Base-by-base conservation (phyloP, 92 coral and sea anemone species). In the Parazoanthus swiftii region DNA sequence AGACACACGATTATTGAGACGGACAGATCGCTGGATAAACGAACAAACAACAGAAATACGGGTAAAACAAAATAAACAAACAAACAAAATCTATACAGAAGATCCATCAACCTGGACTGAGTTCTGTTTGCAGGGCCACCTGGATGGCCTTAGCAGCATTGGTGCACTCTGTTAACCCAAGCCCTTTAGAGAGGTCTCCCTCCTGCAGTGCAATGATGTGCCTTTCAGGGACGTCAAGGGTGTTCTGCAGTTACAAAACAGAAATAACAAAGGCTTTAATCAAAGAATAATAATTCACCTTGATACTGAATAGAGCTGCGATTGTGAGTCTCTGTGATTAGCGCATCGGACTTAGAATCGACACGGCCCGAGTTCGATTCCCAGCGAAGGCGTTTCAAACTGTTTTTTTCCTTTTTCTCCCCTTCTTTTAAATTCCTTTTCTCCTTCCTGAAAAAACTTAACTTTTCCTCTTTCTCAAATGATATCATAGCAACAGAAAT, bases 201-300 rank as follows among this genome's bases (percentile, higher is more conserved):
- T 92, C 89, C 67, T 95, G 89, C 72, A 97, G 90, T 42, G 95
- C 93, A 25, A 75, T 74, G 38, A 97, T 89, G 88, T 95, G 95
- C 39, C 96, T 91, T 82, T 95, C 99, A 76, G 97, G 97, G 39
- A 97, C 95, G 85, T 95, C 98, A 73, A 97, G 91, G 54, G 81
- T 85, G 79, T 85, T 81, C 99, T 95, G 46, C n/a, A 80, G 0
- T 26, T 23, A 56, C 3, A 79, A 33, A 63, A 77, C 15, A 63
- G 14, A 18, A 56, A 82, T 33, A 33, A 38, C 6, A 70, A 18
- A 8, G 83, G 13, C 1, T 7, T 14, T 3, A 54, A 14, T 2
- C 18, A 39, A 29, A 67, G 11, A 37, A 23, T 23, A 50, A 20
- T 25, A 21, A 23, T 42, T 36, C 20, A 26, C 4, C 44, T 33